Base-by-base conservation (phyloP, 2,113 vertebrate species). In the Motacilla tschutschensis region DNA sequence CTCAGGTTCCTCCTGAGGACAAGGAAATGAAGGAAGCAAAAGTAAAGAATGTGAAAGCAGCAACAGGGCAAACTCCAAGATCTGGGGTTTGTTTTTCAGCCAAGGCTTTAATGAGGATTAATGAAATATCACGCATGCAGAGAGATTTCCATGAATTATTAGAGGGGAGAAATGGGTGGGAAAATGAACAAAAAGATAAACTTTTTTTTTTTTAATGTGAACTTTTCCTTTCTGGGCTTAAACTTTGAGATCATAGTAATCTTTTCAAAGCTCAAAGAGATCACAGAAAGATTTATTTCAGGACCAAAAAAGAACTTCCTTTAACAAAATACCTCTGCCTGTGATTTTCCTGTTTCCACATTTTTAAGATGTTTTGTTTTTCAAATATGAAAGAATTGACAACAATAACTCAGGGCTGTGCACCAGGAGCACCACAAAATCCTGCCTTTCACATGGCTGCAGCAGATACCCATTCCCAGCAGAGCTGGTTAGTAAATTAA, bases 401-500 rank as follows among this genome's bases (percentile, higher is more conserved):
- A 70, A 66, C 29, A 72, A 33, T 71, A 85, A 72, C 59, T 78
- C 48, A n/a, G 22, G 60, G 9, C 36, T 41, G 22, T 51, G 75
- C 44, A 91, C 46, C 46, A 60, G 83, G 48, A 11, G 46, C 57
- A 83, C 76, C 79, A 74, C 78, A 71, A 47, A 85, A 79, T 74
- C 53, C 71, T 58, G 29, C 28, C 74, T 84, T 83, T 86, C 7
- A 1, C 85, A 26, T 71, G 89, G 78, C 75, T 82, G 43, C 40
- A 70, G 86, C 26, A 40, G 72, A 71, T 67, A 59, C 16, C 40
- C 77, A 35, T 80, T 88, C 85, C 90, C 91, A 93, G 54, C 26
- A 76, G 90, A 51, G 81, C 33, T 74, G 81, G 59, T 89, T 90
- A 55, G 67, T 79, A 91, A 92, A 94, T 93, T 84, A 92, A 91